Conservation (phyloP, 2,888 invertebrate species). For the Trachelus troglodyta region DNA sequence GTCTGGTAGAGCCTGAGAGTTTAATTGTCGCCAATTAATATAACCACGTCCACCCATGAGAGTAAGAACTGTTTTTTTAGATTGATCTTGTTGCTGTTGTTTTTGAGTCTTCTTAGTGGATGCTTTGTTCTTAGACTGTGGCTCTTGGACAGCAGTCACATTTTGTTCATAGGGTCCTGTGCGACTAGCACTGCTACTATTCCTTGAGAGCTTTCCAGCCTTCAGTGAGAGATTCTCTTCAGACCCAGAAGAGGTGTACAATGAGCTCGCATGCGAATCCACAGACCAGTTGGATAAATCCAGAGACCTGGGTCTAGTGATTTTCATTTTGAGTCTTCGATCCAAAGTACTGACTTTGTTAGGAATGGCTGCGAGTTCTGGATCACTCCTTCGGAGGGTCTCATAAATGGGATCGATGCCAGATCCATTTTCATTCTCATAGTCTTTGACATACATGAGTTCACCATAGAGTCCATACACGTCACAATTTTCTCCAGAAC, state of each 20-base stretch:
- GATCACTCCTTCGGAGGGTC: conserved; percentile 82
- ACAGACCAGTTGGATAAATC: conserved; percentile 91
- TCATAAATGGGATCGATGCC: conserved; percentile 81
- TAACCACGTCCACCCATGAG: conserved; percentile 91
- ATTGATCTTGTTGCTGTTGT: conserved; percentile 68
- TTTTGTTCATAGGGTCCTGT: conserved; percentile 67
- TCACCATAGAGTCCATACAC: conserved; percentile 92
- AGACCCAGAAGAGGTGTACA: conserved; percentile 87
- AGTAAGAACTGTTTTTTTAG: conserved; percentile 81
- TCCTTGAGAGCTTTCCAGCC: conserved; percentile 75
- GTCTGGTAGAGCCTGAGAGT: conserved; percentile 68
- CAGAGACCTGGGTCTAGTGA: conserved; percentile 82
- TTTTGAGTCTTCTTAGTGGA: conserved; percentile 65
- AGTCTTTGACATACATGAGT: conserved; percentile 88
- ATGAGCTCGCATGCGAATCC: conserved; percentile 83
- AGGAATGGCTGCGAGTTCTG: conserved; percentile 85
- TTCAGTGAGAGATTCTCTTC: conserved; percentile 83
- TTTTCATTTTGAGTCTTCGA: conserved; percentile 83
- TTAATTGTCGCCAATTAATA: conserved; percentile 83
- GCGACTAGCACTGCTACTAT: conserved; percentile 81
- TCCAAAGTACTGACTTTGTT: conserved; percentile 85
- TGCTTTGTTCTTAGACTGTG: conserved; percentile 59
- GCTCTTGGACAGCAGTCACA: conserved; percentile 42
- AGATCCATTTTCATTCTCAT: conserved; percentile 82
- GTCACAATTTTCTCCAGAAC: conserved; percentile 78